A percentile compares a stretch with the other conserved stretches of the same genome.
Evolutionary conservation across 2,888 invertebrate species (phyloP).

Genomic region (Lepidonotus clava): DNA sequence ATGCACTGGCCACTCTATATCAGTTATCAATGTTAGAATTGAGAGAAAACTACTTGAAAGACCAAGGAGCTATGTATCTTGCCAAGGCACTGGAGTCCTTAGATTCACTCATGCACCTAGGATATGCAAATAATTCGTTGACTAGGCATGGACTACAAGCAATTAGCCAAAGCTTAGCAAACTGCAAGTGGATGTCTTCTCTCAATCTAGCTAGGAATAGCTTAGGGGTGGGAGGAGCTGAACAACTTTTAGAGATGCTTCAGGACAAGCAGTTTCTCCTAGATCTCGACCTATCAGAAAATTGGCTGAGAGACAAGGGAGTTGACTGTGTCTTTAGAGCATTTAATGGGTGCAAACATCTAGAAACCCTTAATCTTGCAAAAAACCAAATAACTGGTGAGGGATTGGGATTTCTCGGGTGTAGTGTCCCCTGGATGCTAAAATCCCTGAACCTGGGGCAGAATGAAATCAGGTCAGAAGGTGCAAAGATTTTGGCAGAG

Average conservation of each 20-base stretch:
- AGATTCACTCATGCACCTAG: background rate
- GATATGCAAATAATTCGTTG: too few species aligned
- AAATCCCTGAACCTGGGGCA: background rate
- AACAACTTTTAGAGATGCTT: background rate
- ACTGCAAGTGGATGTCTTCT: background rate
- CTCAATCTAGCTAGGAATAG: background rate
- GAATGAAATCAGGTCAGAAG: background rate
- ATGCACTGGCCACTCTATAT: background rate
- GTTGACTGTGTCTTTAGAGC: background rate
- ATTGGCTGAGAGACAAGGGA: background rate
- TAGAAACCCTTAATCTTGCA: background rate
- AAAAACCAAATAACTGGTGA: background rate
- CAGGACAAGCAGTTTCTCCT: background rate
- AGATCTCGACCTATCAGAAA: background rate
- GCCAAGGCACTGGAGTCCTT: background rate
- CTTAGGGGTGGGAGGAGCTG: background rate
- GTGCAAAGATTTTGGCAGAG: background rate
- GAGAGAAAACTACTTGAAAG: background rate
- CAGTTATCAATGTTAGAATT: background rate
- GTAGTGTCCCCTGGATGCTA: background rate
- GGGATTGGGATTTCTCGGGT: background rate
- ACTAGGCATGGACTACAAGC: background rate
- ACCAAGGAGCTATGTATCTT: background rate
- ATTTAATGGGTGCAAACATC: background rate
- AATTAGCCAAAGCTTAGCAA: background rate